phyloP scores from a whole-genome alignment of 1,140 invertebrate genomes.

The Apis dorsata region DNA sequence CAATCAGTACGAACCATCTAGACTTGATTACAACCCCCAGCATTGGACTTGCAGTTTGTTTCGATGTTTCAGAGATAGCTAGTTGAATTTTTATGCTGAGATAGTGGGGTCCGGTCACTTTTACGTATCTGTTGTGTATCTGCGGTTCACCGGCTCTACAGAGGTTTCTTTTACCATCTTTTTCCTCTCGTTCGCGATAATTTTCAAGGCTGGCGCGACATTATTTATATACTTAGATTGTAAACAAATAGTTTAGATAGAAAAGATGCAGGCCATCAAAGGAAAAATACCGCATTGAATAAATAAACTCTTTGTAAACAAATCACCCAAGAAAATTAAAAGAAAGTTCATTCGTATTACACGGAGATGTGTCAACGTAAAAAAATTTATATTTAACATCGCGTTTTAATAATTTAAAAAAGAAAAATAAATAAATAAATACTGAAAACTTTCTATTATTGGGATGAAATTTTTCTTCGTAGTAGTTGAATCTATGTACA shows the following conservation, averaged over 20 bases:
- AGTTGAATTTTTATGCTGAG: slow-evolving; percentile 52
- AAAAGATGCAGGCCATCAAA: neutral
- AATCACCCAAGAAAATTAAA: neutral
- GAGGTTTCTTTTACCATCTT: slow-evolving; percentile 15
- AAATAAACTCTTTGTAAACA: slow-evolving; percentile 6
- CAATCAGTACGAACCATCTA: slow-evolving; percentile 74
- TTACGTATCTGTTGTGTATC: slow-evolving; percentile 37
- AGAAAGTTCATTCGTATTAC: too few species aligned
- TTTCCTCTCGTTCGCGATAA: neutral
- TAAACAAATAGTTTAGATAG: slow-evolving; percentile 14
- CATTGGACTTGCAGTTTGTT: slow-evolving; percentile 51
- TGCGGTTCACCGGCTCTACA: slow-evolving; percentile 1
- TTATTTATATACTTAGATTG: slow-evolving; percentile 11
- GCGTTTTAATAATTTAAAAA: too few species aligned
- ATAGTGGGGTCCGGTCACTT: slow-evolving; percentile 21
- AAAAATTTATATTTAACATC: neutral
- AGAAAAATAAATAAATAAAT: too few species aligned
- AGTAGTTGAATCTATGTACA: too few species aligned
- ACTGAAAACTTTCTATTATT: neutral
- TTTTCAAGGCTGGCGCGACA: neutral
- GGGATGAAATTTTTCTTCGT: neutral
- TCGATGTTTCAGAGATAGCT: slow-evolving; percentile 45
- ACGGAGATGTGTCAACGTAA: neutral
- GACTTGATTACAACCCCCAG: slow-evolving; percentile 72
- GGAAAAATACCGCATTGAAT: neutral